Evolutionary conservation across 2,888 invertebrate genomes (phyloP).

Genomic region (Amblyjoppa proteus): DNA sequence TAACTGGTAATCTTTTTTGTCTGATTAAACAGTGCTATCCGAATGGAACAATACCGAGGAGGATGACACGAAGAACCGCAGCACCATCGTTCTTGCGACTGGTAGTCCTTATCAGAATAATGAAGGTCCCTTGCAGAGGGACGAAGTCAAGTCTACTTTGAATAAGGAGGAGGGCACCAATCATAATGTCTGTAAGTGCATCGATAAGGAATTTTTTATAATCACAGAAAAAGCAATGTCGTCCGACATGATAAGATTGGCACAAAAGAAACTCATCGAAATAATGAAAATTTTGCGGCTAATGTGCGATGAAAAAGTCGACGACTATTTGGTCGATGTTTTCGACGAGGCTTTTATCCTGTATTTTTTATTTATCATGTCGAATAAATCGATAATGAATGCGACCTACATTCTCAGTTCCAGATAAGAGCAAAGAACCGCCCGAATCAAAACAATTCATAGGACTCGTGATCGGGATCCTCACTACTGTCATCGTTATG

Average conservation of each 20-base stretch:
- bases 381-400: background rate
- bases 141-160: conserved; percentile 88
- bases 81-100: conserved; percentile 82
- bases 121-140: conserved; percentile 89
- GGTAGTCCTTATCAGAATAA: conserved; percentile 86
- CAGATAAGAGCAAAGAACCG: conserved; percentile 86
- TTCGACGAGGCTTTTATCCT: background rate
- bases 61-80: conserved; percentile 85
- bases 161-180: conserved; percentile 86
- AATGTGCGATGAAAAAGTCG: background rate
- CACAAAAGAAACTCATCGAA: background rate
- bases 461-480: conserved; percentile 89
- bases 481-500: conserved; percentile 90
- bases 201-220: background rate
- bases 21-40: conserved; percentile 77
- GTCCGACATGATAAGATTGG: background rate
- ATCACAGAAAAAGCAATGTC: background rate
- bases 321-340: background rate
- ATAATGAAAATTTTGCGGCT: background rate
- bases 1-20: conserved; percentile 5
- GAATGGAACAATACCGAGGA: conserved; percentile 89
- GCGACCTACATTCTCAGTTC: conserved; percentile 80
- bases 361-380: background rate
- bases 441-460: conserved; percentile 87
- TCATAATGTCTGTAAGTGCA: conserved; percentile 80